phyloP scores from a whole-genome alignment of 2,113 vertebrate genomes.

The Meriones unguiculatus region DNA sequence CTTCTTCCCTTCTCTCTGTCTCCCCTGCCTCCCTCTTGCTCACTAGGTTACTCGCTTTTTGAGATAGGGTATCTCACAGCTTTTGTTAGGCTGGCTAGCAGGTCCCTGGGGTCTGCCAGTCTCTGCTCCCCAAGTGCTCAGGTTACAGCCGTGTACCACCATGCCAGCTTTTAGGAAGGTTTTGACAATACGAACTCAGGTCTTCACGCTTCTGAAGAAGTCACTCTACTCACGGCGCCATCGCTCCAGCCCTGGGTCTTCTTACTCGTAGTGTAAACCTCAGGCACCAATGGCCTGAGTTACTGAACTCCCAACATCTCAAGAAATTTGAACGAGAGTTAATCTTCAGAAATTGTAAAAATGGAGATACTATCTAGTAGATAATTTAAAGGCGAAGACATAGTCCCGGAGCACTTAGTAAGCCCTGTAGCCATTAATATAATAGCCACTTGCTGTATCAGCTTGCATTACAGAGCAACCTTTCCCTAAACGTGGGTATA shows the following conservation, averaged over 20 bases:
- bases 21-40: too few relatives aligned
- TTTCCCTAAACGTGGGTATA: neutral
- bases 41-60: neutral
- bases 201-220: neutral
- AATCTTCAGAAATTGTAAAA: neutral
- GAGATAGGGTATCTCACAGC: neutral
- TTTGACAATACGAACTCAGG: neutral
- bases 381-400: neutral
- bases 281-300: neutral
- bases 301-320: neutral
- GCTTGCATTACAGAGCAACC: neutral
- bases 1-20: neutral
- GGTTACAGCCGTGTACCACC: neutral
- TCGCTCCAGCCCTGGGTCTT: neutral
- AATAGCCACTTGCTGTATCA: neutral
- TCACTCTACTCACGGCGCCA: neutral
- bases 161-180: neutral
- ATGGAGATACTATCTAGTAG: neutral
- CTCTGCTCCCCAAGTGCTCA: neutral
- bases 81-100: neutral
- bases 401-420: neutral
- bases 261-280: neutral
- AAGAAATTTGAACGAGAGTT: neutral
- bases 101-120: neutral
- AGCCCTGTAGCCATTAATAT: neutral